phyloP scores from a whole-genome alignment of 2,888 invertebrate genomes.

The Sinopyrophorus schimmeli region DNA sequence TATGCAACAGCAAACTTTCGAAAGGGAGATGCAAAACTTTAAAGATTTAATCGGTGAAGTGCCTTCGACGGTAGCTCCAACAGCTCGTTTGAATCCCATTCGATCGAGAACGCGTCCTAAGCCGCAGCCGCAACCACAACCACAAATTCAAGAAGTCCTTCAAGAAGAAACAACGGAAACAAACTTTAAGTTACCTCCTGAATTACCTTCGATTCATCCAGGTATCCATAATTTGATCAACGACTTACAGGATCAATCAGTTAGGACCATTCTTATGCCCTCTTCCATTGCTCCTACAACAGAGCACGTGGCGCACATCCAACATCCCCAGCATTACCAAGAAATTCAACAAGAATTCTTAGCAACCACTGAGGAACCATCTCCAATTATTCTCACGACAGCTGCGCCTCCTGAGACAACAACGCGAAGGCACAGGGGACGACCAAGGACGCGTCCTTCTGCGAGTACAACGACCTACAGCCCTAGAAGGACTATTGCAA shows the following conservation, averaged over 20 bases:
- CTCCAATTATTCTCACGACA: constrained; percentile 28
- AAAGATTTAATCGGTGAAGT: too few relatives aligned
- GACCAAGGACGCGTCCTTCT: constrained; percentile 51
- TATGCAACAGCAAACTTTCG: constrained; percentile 8
- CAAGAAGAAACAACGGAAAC: constrained; percentile 1
- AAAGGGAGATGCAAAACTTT: constrained; percentile 7
- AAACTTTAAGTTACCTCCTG: constrained; percentile 58
- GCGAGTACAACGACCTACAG: constrained; percentile 48
- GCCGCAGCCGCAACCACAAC: too few relatives aligned
- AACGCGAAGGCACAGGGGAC: constrained; percentile 25
- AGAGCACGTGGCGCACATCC: constrained; percentile 12
- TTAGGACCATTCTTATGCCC: constrained; percentile 49
- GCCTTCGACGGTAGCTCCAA: too few relatives aligned
- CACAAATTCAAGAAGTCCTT: background rate
- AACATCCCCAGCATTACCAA: constrained; percentile 41
- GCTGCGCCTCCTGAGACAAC: constrained; percentile 32
- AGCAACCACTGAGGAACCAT: too few relatives aligned
- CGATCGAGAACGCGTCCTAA: too few relatives aligned
- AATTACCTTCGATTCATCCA: constrained; percentile 62
- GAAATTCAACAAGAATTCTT: constrained; percentile 2
- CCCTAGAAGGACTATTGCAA: constrained; percentile 32
- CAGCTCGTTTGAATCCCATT: too few relatives aligned
- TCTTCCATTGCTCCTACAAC: constrained; percentile 47
- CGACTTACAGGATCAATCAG: constrained; percentile 60
- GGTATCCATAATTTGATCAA: constrained; percentile 65